phyloP scores from a whole-genome alignment of 2,888 invertebrate genomes.

The Ferdinandea cuprea region DNA sequence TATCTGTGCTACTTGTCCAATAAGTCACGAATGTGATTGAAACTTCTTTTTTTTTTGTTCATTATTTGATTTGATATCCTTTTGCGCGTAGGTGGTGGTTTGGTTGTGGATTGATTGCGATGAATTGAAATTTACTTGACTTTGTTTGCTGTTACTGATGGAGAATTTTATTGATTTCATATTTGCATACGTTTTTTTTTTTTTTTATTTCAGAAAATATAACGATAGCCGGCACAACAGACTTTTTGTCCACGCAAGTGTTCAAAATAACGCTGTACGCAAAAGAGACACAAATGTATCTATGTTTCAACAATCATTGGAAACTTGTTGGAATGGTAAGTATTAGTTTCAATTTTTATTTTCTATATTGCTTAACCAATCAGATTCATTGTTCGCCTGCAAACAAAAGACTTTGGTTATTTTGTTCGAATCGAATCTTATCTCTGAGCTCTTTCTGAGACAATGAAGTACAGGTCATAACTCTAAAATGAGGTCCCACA shows the following conservation, averaged over 20 bases:
- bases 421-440: too few species aligned
- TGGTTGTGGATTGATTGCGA: background rate
- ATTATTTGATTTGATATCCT: conserved; percentile 64
- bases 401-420: too few species aligned
- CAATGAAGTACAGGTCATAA: too few species aligned
- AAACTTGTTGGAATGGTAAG: conserved; percentile 89
- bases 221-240: conserved; percentile 83
- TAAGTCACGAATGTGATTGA: conserved; percentile 57
- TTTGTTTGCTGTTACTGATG: conserved; percentile 48
- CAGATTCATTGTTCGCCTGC: too few species aligned
- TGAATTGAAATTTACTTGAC: background rate
- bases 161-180: conserved; percentile 38
- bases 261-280: conserved; percentile 84
- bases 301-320: conserved; percentile 90
- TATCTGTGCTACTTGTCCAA: conserved; percentile 40
- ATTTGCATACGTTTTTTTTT: conserved; percentile 61
- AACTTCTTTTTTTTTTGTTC: conserved; percentile 18
- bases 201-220: conserved; percentile 82
- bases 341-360: conserved; percentile 35
- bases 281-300: conserved; percentile 89
- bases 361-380: background rate
- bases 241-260: conserved; percentile 81
- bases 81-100: conserved; percentile 36
- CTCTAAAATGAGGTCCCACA: too few species aligned
- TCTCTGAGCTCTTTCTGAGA: too few species aligned